Evolutionary conservation across 1,140 invertebrate genomes (phyloP).

Genomic region (Marisa cornuarietis): DNA sequence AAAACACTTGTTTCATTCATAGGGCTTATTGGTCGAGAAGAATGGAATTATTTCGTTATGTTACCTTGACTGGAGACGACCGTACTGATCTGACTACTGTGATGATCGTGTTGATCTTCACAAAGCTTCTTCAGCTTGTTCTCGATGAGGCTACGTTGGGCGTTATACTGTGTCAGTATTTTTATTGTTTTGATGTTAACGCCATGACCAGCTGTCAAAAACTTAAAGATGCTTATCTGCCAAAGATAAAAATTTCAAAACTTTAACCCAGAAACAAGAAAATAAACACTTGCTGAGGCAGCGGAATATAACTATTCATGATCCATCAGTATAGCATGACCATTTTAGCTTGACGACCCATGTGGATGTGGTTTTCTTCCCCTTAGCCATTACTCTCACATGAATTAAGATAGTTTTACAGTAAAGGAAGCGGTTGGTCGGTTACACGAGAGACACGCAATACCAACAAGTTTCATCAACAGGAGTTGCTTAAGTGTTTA

Average conservation of each 20-base stretch:
- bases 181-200: conserved; percentile 28
- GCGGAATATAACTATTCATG: no score
- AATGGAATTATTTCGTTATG: not conserved
- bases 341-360: no score
- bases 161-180: conserved; percentile 42
- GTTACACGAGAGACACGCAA: no score
- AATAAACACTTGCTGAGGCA: no score
- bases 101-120: not conserved
- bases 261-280: not conserved
- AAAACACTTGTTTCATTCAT: not conserved
- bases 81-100: conserved; percentile 32
- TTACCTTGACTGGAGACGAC: conserved; percentile 43
- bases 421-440: no score
- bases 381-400: no score
- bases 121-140: conserved; percentile 17
- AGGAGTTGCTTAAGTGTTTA: no score
- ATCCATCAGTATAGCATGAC: no score
- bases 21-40: not conserved
- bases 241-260: not conserved
- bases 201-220: conserved; percentile 24
- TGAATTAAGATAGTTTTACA: no score
- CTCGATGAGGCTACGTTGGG: conserved; percentile 30
- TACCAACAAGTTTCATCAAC: no score
- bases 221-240: conserved; percentile 29
- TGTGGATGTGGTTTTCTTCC: no score